Percentiles rank a stretch among this genome's conserved stretches.
Evolutionary conservation across 2,797 vertebrate genomes (phyloP).

Genomic region (Enteromius paludinosus): DNA sequence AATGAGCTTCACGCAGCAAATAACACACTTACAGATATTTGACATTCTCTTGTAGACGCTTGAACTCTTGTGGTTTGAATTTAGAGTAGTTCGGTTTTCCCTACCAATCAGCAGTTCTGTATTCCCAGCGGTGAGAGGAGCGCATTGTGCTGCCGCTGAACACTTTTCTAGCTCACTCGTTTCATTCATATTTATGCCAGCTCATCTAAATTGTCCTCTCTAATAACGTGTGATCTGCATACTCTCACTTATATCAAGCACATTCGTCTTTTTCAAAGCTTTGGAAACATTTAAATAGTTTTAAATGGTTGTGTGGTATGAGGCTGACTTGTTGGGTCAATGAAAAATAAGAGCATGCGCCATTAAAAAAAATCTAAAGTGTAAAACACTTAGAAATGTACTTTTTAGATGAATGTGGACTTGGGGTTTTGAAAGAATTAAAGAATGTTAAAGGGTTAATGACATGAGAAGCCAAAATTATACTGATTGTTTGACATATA

Average conservation of each 20-base stretch:
- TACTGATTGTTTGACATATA: background rate
- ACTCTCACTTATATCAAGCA: conserved; percentile 43
- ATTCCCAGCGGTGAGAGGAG: conserved; percentile 50
- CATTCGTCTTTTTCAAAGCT: conserved; percentile 37
- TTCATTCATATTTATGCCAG: conserved; percentile 58
- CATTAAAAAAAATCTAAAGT: background rate
- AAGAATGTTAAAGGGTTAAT: background rate
- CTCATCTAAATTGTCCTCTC: conserved; percentile 56
- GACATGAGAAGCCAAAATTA: background rate
- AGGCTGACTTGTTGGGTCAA: background rate
- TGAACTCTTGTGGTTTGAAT: conserved; percentile 48
- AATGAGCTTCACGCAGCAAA: conserved; percentile 48
- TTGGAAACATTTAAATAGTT: conserved; percentile 27
- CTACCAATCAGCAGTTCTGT: conserved; percentile 58
- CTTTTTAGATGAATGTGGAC: background rate
- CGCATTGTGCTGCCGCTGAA: conserved; percentile 53
- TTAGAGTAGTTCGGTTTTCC: conserved; percentile 50
- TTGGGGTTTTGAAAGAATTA: background rate
- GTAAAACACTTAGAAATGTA: background rate
- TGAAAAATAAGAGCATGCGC: background rate
- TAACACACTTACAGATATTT: conserved; percentile 52
- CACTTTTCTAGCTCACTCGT: conserved; percentile 50
- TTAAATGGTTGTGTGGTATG: background rate
- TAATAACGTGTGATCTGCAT: conserved; percentile 60
- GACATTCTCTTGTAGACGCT: conserved; percentile 45